These are phyloP conservation scores for Pterois miles DNA, from an alignment of 2,797 vertebrate species.

Conservation along the genomic window DNA sequence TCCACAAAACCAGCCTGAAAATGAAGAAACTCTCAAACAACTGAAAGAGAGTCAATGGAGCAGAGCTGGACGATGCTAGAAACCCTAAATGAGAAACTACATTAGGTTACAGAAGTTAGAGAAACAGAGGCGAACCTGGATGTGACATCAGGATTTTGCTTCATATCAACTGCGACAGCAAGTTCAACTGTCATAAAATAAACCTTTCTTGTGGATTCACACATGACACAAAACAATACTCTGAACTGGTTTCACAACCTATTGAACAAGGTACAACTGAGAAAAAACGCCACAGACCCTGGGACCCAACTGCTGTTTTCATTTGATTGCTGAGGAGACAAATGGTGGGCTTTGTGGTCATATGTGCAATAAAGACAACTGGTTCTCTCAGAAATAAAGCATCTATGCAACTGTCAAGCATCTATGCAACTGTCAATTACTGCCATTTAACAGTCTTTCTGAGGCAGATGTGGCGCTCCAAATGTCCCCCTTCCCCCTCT, in stretches of 20 bases:
- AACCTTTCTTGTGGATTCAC: neutral
- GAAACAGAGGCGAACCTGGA: neutral
- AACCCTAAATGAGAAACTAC: neutral
- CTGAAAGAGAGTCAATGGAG: no score
- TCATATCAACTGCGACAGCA: neutral
- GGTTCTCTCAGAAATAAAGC: constrained; percentile 4
- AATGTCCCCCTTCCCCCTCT: constrained; percentile 5
- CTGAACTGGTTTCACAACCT: neutral
- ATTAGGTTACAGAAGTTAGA: neutral
- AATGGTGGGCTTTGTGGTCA: constrained; percentile 33
- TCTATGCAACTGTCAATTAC: constrained; percentile 10
- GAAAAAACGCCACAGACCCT: neutral
- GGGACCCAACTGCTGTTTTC: neutral
- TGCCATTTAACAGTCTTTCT: constrained; percentile 29
- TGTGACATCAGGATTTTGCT: neutral
- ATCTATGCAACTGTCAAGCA: constrained; percentile 12
- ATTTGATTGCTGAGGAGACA: constrained; percentile 24
- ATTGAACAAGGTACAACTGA: neutral
- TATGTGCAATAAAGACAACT: constrained; percentile 34
- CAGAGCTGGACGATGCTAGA: no score
- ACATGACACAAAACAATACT: neutral
- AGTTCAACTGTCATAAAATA: neutral
- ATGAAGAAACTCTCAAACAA: no score
- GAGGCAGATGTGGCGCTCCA: constrained; percentile 11
- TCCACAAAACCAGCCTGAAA: no score